phyloP scores from a whole-genome alignment of 2,888 invertebrate species.

The Caenorhabditis doughertyi region DNA sequence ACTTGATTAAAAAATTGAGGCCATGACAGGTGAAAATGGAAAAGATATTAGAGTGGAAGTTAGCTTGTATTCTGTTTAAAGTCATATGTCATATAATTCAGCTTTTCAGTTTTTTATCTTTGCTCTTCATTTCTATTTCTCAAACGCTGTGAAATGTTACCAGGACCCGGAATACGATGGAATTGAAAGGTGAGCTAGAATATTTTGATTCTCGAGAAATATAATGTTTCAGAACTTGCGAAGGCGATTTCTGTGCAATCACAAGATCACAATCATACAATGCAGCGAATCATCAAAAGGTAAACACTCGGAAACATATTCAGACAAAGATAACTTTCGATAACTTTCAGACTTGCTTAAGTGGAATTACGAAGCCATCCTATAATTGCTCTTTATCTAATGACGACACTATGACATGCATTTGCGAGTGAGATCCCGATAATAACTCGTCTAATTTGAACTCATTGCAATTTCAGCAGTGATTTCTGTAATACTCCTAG shows the following conservation, averaged over 20 bases:
- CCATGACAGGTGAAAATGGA: conserved; percentile 1
- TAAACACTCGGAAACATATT: not conserved
- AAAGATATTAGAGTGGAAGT: not conserved
- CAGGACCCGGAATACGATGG: not conserved
- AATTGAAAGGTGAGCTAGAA: not conserved
- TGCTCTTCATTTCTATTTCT: not conserved
- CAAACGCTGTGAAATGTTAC: conserved; percentile 3
- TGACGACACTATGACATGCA: not conserved
- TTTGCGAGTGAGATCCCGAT: not conserved
- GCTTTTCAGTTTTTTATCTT: not conserved
- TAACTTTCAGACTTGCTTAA: not conserved
- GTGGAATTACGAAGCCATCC: conserved; percentile 1
- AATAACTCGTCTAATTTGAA: not conserved
- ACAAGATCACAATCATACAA: not conserved
- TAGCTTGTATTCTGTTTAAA: not conserved
- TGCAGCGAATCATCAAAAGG: not conserved
- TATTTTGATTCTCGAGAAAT: not conserved
- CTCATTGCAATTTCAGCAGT: conserved; percentile 17
- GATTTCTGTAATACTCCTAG: conserved; percentile 12
- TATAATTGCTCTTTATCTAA: not conserved
- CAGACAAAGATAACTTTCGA: not conserved
- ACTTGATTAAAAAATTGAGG: not conserved
- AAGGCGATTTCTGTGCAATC: conserved; percentile 16
- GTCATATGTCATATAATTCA: not conserved
- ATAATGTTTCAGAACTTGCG: conserved; percentile 15